A percentile compares a stretch with the other conserved stretches of the same genome.
Evolutionary conservation across 2,113 vertebrate genomes (phyloP).

Genomic region (Siniperca chuatsi): DNA sequence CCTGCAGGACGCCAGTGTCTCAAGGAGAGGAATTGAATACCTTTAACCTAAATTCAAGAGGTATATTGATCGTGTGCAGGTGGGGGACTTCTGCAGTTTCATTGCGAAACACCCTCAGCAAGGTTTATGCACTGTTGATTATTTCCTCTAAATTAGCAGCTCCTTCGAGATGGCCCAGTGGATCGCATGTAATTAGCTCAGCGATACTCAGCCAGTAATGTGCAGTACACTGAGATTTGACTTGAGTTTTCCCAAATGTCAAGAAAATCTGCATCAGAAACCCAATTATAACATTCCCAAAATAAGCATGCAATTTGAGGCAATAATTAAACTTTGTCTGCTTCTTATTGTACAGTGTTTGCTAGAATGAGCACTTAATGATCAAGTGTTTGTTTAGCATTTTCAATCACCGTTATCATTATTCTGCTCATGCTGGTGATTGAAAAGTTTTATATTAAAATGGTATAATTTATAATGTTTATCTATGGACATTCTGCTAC

Average conservation of each 20-base stretch:
- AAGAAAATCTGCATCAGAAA: slow-evolving; percentile 50
- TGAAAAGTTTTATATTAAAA: slow-evolving; percentile 52
- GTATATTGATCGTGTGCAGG: slow-evolving; percentile 57
- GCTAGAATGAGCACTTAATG: slow-evolving; percentile 58
- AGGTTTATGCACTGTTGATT: slow-evolving; percentile 38
- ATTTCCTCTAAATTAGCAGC: slow-evolving; percentile 61
- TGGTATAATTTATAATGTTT: slow-evolving; percentile 3
- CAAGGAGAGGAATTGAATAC: slow-evolving; percentile 55
- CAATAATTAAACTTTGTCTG: slow-evolving; percentile 34
- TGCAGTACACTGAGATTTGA: slow-evolving; percentile 41
- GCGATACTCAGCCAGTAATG: slow-evolving; percentile 43
- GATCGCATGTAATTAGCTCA: slow-evolving; percentile 63
- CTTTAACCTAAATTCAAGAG: slow-evolving; percentile 60
- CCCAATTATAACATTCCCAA: slow-evolving; percentile 51
- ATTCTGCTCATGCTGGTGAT: slow-evolving; percentile 61
- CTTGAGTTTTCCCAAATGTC: slow-evolving; percentile 59
- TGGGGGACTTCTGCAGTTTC: slow-evolving; percentile 37
- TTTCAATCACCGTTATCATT: slow-evolving; percentile 71
- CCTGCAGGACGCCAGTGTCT: slow-evolving; percentile 41
- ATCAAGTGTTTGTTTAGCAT: slow-evolving; percentile 61
- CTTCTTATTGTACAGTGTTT: slow-evolving; percentile 54
- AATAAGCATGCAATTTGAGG: slow-evolving; percentile 45
- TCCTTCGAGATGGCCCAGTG: slow-evolving; percentile 41
- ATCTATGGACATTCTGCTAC: slow-evolving; percentile 17
- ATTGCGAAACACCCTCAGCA: slow-evolving; percentile 26